Evolutionary conservation across 2,888 invertebrate species (phyloP).

Genomic region (Pyrochroa serraticornis): DNA sequence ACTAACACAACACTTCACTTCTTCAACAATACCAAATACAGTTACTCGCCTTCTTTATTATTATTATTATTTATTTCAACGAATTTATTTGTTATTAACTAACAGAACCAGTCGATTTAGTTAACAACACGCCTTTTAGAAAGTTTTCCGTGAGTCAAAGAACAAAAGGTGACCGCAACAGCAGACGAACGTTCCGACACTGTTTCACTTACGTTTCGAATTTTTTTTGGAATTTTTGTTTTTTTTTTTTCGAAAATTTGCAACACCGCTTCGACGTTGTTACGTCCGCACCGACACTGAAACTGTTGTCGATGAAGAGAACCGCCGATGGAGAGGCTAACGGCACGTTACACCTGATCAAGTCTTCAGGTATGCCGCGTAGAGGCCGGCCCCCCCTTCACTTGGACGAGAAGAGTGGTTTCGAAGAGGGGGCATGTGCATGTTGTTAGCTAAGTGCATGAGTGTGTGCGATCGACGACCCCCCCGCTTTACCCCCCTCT

Average conservation of each 20-base stretch:
- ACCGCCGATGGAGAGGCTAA: constrained; percentile 24
- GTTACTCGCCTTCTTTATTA: not conserved
- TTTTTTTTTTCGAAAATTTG: not conserved
- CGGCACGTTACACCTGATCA: constrained; percentile 32
- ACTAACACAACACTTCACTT: constrained; percentile 2
- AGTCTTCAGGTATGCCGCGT: constrained; percentile 21
- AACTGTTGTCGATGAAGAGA: constrained; percentile 6
- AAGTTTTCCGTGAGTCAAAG: constrained; percentile 2
- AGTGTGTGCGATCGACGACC: no score
- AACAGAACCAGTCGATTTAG: not conserved
- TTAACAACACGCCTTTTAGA: not conserved
- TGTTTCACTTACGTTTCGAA: not conserved
- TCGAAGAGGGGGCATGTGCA: no score
- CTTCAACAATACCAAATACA: not conserved
- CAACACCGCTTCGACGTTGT: not conserved
- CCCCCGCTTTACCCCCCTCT: no score
- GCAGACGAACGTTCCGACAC: constrained; percentile 2
- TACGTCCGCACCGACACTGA: not conserved
- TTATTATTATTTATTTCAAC: constrained; percentile 3
- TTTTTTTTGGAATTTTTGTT: not conserved
- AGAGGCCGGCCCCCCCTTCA: not conserved
- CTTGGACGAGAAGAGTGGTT: no score
- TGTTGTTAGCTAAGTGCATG: no score
- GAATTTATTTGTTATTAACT: no score
- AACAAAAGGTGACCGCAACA: constrained; percentile 2